Evolutionary conservation across 1,140 invertebrate species (phyloP).

Genomic region (Daktulosphaira vitifoliae): DNA sequence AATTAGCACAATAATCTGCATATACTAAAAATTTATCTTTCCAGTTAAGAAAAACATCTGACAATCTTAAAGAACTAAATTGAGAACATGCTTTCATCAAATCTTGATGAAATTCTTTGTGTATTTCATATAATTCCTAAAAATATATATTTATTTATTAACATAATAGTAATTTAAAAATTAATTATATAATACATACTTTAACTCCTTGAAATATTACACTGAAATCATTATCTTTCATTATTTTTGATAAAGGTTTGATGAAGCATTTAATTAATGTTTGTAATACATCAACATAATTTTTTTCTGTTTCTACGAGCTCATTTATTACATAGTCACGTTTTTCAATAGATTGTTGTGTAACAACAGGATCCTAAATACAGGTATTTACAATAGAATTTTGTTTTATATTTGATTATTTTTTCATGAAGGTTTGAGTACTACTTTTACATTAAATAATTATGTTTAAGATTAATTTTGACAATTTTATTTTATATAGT

Average conservation of each 20-base stretch:
- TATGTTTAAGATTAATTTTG: too few relatives aligned
- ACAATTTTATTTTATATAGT: too few relatives aligned
- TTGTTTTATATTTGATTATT: too few relatives aligned
- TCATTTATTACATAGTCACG: constrained; percentile 93
- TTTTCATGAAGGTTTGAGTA: too few relatives aligned
- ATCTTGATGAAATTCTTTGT: constrained; percentile 72
- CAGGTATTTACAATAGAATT: too few relatives aligned
- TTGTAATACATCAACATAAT: constrained; percentile 88
- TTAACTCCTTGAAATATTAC: constrained; percentile 83
- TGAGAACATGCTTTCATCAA: constrained; percentile 58
- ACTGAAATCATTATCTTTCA: constrained; percentile 65
- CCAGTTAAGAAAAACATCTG: constrained; percentile 78
- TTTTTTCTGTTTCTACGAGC: constrained; percentile 90
- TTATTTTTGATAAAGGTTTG: constrained; percentile 58
- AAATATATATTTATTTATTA: constrained; percentile 25
- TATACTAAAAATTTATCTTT: constrained; percentile 86
- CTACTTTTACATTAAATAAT: too few relatives aligned
- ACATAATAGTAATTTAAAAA: background rate
- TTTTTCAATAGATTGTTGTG: constrained; percentile 55
- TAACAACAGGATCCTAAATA: constrained; percentile 49
- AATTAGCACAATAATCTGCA: constrained; percentile 89
- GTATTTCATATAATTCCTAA: constrained; percentile 76
- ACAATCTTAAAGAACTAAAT: constrained; percentile 47
- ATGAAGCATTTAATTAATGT: constrained; percentile 79
- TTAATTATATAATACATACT: constrained; percentile 49